phyloP scores from a whole-genome alignment of 2,888 invertebrate species.

The Koerneria pararmatus region DNA sequence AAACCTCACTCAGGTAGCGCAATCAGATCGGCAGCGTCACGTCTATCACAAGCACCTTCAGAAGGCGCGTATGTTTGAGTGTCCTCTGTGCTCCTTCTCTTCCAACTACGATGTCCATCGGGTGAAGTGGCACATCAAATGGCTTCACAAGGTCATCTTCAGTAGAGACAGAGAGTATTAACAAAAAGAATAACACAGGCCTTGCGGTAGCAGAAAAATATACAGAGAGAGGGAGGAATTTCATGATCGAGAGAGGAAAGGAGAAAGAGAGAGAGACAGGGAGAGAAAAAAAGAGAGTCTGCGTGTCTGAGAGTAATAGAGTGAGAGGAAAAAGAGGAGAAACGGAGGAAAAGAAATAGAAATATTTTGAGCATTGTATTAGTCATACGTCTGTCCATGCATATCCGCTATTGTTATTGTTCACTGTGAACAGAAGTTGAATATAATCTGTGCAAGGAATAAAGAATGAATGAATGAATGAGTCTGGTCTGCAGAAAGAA shows the following conservation, averaged over 20 bases:
- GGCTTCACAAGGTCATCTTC: conserved; percentile 45
- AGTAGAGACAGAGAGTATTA: no score
- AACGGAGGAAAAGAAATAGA: no score
- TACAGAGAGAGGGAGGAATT: no score
- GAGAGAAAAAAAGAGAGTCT: no score
- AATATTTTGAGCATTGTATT: background rate
- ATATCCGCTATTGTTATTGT: background rate
- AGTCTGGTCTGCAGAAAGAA: conserved; percentile 22
- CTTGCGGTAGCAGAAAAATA: no score
- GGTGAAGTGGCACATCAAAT: conserved; percentile 46
- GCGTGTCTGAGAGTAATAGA: no score
- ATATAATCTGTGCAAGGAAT: background rate
- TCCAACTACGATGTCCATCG: conserved; percentile 35
- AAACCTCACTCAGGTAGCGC: conserved; percentile 34
- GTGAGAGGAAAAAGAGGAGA: no score
- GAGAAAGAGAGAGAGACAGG: no score
- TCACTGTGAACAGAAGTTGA: no score
- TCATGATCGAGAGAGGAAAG: no score
- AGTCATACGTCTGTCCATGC: background rate
- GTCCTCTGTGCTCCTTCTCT: conserved; percentile 42
- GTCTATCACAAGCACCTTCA: conserved; percentile 41
- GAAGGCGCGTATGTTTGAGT: conserved; percentile 37
- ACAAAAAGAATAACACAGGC: no score
- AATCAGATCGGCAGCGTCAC: conserved; percentile 45
- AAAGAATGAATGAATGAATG: background rate